Evolutionary conservation across 53 echinoderm and acorn worm species (phyloP), one percentile per base, ranked within the genome.

Genomic region (Luidia sarsii): DNA sequence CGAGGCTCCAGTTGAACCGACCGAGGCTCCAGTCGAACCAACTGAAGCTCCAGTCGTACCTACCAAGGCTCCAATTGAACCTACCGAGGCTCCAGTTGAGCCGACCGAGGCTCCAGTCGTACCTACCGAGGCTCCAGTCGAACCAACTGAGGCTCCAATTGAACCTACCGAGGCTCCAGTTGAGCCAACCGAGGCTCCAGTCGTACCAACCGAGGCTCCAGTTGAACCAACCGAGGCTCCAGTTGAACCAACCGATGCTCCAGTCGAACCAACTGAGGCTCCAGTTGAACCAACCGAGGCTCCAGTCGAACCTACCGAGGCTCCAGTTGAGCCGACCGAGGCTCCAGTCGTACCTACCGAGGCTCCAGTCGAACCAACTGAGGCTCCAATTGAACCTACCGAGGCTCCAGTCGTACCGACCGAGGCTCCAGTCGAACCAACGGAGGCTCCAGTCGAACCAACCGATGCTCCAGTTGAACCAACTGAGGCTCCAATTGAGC

Each of bases 391-490:
- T 22, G 37, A 52, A 2, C 34, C 66, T 1, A 65, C 80, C 6
- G 80, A 80, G 11, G 64, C 20, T 8, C 80, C 65, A 16, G 79
- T 61, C 21, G 62, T 21, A 53, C 54, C 72, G 16, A 67, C 3
- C 7, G 46, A 43, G 22, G 46, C 50, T 41, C 32, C 32, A 20
- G 45, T 19, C 25, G 68, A 68, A 30, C 39, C 51, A 50, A 50
- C 55, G 53, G 54, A 72, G 1, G 6, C 35, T 9, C 73, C 73
- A 1, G 73, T 65, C 5, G 41, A 39, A 0, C 39, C 65, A 19
- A 65, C 65, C 22, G 65, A 21, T 22, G 41, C 65, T 8, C 39
- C 65, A 39, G 41, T 65, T 36, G 35, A 54, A 30, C 32, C 2
- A 2, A 34, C 54, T 13, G 73, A 34, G 10, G 55, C 53, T 6